phyloP scores from a whole-genome alignment of 2,888 invertebrate species.

The Andrena hattorfiana region DNA sequence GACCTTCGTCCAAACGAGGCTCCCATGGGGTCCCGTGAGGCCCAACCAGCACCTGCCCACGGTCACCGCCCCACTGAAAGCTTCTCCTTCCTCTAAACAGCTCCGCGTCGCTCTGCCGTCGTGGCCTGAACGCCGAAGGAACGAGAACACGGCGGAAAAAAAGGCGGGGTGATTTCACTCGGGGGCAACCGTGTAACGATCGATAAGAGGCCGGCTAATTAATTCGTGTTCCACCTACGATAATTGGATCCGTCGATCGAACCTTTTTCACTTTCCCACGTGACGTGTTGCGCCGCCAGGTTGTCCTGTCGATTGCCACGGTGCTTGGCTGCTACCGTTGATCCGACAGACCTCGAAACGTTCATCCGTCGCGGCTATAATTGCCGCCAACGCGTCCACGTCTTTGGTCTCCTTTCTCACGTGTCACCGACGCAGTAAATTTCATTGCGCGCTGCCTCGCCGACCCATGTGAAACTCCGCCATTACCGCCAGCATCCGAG shows the following conservation, averaged over 20 bases:
- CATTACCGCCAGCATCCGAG: conserved; percentile 52
- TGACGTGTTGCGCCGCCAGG: conserved; percentile 53
- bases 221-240: conserved; percentile 78
- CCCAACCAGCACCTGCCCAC: conserved; percentile 68
- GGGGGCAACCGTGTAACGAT: conserved; percentile 45
- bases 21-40: conserved; percentile 78
- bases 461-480: conserved; percentile 67
- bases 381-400: conserved; percentile 49
- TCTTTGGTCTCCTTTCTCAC: conserved; percentile 68
- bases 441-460: conserved; percentile 46
- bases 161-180: conserved; percentile 42
- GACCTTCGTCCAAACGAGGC: conserved; percentile 68
- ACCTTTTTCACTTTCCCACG: conserved; percentile 75
- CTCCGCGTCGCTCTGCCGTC: conserved; percentile 25
- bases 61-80: conserved; percentile 63
- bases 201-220: conserved; percentile 77
- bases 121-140: conserved; percentile 7
- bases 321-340: conserved; percentile 17
- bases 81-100: conserved; percentile 55
- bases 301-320: conserved; percentile 25
- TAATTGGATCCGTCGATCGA: conserved; percentile 77
- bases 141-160: conserved; percentile 10
- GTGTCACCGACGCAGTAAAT: conserved; percentile 70
- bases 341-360: conserved; percentile 33
- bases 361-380: conserved; percentile 53